These are phyloP conservation scores for Artemisiospiza belli DNA, from an alignment of 2,113 vertebrate species.

Conservation along the genomic window DNA sequence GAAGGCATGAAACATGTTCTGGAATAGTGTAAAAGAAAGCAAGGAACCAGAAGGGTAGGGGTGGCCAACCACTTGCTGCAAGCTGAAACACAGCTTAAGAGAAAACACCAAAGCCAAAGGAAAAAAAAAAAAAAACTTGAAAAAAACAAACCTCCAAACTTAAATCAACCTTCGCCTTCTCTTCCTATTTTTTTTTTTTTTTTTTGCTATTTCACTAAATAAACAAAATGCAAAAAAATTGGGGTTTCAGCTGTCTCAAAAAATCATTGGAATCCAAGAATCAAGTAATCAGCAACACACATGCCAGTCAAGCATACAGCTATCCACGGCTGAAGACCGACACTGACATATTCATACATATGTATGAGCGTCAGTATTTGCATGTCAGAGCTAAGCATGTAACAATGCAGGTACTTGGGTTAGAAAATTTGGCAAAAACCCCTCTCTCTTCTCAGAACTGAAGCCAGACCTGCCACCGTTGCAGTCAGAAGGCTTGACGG, in stretches of 20 bases:
- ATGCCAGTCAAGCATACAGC: conserved; percentile 68
- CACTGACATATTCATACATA: conserved; percentile 69
- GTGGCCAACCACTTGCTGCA: conserved; percentile 75
- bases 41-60: conserved; percentile 73
- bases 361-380: conserved; percentile 64
- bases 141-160: conserved; percentile 58
- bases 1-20: conserved; percentile 75
- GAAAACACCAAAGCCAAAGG: conserved; percentile 59
- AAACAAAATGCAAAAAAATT: conserved; percentile 61
- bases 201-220: conserved; percentile 33
- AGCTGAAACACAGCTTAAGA: conserved; percentile 72
- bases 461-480: conserved; percentile 36
- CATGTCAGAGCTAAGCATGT: conserved; percentile 67
- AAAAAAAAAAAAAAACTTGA: conserved; percentile 5
- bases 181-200: not conserved
- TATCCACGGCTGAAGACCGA: conserved; percentile 64
- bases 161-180: conserved; percentile 50
- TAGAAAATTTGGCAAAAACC: conserved; percentile 63
- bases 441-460: conserved; percentile 43
- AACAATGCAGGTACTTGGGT: conserved; percentile 67
- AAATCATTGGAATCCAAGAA: conserved; percentile 59
- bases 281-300: conserved; percentile 63
- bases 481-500: conserved; percentile 17
- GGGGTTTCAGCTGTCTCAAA: conserved; percentile 55
- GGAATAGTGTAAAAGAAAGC: conserved; percentile 74